Conservation (phyloP, 2,888 invertebrate species). For the Cantharis nigra region DNA sequence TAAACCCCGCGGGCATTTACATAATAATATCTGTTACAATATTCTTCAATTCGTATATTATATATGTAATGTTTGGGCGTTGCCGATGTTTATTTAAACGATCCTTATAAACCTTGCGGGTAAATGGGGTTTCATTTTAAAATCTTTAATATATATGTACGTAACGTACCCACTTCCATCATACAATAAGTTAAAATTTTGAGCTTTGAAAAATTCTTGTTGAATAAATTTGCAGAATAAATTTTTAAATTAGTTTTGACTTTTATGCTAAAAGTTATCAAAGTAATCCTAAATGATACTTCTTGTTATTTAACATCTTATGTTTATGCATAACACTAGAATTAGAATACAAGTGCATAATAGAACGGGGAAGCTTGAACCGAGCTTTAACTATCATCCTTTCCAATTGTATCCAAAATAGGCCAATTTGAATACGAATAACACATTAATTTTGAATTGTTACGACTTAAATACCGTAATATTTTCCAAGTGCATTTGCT, state of each 20-base stretch:
- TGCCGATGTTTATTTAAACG: not conserved
- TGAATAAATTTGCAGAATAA: not conserved
- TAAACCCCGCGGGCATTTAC: conserved; percentile 25
- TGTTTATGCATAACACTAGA: conserved; percentile 39
- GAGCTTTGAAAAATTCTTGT: not conserved
- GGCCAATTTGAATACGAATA: conserved; percentile 47
- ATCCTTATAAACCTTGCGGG: not conserved
- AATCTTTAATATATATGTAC: not conserved
- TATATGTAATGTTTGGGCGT: not conserved
- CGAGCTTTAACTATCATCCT: conserved; percentile 36
- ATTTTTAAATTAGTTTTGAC: not conserved
- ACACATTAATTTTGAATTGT: conserved; percentile 42
- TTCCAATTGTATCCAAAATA: conserved; percentile 41
- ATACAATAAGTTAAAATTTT: not conserved
- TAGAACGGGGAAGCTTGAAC: conserved; percentile 37
- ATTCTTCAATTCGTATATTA: conserved; percentile 1
- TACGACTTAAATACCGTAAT: conserved; percentile 41
- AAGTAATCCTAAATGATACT: conserved; percentile 7
- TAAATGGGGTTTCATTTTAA: not conserved
- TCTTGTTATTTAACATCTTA: conserved; percentile 26
- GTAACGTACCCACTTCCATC: not conserved
- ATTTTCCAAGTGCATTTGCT: conserved; percentile 4
- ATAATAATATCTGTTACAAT: conserved; percentile 32
- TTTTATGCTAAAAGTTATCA: conserved; percentile 1
- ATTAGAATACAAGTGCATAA: conserved; percentile 37